These are phyloP conservation scores for Microcebus jonahi DNA, from an alignment of 2,113 vertebrate species.

Conservation along the genomic window DNA sequence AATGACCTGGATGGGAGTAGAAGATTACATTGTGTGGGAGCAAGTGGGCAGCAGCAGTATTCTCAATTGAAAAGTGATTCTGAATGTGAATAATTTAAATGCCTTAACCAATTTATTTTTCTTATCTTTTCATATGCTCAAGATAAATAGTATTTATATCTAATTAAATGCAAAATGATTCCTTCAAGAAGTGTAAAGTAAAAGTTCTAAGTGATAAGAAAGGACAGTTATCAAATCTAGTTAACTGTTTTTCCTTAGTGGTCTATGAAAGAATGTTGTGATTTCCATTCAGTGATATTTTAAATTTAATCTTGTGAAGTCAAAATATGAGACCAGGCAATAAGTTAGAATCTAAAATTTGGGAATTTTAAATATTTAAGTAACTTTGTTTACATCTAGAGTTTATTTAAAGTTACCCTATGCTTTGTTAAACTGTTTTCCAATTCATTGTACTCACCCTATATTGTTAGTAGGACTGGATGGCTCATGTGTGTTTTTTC, in stretches of 20 bases:
- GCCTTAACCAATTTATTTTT: not conserved
- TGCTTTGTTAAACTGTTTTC: not conserved
- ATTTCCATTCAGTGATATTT: not conserved
- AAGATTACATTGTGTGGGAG: not conserved
- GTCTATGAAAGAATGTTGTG: not conserved
- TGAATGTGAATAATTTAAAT: not conserved
- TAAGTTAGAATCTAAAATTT: slow-evolving; percentile 20
- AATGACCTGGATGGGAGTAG: not conserved
- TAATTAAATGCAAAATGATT: not conserved
- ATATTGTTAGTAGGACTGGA: not conserved
- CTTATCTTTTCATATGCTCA: not conserved
- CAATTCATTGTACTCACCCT: not conserved
- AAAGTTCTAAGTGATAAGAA: not conserved
- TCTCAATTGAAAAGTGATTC: not conserved
- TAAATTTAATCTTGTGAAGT: not conserved
- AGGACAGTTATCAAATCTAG: not conserved
- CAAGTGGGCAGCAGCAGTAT: not conserved
- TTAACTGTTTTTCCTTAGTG: not conserved
- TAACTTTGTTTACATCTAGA: slow-evolving; percentile 41
- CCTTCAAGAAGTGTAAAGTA: not conserved
- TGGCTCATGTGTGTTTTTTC: not conserved
- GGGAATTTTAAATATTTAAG: not conserved
- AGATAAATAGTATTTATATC: not conserved
- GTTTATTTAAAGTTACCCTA: slow-evolving; percentile 43
- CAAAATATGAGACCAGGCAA: not conserved